phyloP scores from a whole-genome alignment of 2,888 invertebrate genomes.

The Plagiodera versicolora region DNA sequence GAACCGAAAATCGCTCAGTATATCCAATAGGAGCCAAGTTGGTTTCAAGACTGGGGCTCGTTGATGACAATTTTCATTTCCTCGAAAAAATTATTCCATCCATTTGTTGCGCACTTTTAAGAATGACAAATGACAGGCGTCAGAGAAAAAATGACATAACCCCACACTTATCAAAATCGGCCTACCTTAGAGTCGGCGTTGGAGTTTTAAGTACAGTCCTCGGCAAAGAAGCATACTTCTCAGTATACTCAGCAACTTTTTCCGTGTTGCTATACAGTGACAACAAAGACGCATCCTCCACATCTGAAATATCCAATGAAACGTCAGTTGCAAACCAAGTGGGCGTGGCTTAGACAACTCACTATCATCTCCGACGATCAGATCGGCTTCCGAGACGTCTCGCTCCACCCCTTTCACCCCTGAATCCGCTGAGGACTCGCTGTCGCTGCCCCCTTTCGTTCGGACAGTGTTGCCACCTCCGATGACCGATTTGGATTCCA shows the following conservation, averaged over 20 bases:
- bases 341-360: conserved; percentile 25
- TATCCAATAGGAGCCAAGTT: too few relatives aligned
- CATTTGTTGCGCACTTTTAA: too few relatives aligned
- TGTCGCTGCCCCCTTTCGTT: conserved; percentile 33
- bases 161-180: too few relatives aligned
- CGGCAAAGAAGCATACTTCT: conserved; percentile 55
- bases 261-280: conserved; percentile 56
- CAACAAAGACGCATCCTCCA: conserved; percentile 46
- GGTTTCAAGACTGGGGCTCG: too few relatives aligned
- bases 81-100: too few relatives aligned
- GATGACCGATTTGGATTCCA: conserved; percentile 68
- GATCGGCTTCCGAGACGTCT: conserved; percentile 28
- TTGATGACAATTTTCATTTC: too few relatives aligned
- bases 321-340: neutral
- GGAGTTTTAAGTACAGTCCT: conserved; percentile 43
- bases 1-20: too few relatives aligned
- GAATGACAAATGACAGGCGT: too few relatives aligned
- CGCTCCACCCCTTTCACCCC: conserved; percentile 35
- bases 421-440: conserved; percentile 47
- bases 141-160: too few relatives aligned
- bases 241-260: conserved; percentile 64
- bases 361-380: conserved; percentile 43
- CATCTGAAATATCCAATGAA: too few relatives aligned
- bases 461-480: conserved; percentile 60
- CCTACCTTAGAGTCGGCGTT: conserved; percentile 32